phyloP scores from a whole-genome alignment of 2,113 vertebrate species.

The Gymnarchus niloticus region DNA sequence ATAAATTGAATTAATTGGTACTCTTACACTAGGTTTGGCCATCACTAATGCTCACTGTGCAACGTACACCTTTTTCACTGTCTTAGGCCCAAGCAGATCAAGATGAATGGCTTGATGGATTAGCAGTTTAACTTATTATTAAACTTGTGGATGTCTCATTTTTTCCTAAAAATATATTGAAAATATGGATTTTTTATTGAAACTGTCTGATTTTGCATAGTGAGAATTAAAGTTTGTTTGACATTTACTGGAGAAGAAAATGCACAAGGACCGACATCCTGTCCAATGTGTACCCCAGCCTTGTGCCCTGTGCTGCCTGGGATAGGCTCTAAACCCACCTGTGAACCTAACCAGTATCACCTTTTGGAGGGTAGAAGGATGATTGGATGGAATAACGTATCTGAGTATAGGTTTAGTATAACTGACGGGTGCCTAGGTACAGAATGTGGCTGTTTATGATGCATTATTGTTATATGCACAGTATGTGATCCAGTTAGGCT shows the following conservation, averaged over 20 bases:
- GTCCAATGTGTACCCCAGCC: neutral
- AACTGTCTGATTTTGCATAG: neutral
- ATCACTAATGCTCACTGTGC: neutral
- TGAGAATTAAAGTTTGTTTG: neutral
- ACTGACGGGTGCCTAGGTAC: neutral
- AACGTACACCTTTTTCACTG: neutral
- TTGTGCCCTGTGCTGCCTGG: neutral
- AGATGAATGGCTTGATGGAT: slow-evolving; percentile 19
- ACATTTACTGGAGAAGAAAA: no score
- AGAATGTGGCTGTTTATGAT: neutral
- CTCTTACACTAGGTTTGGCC: neutral
- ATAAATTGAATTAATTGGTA: neutral
- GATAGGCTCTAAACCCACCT: neutral
- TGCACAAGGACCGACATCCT: no score
- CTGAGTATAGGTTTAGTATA: neutral
- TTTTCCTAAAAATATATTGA: neutral
- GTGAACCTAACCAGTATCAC: neutral
- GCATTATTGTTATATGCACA: neutral
- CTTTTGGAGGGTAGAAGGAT: neutral
- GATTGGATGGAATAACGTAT: neutral
- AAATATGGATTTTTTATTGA: neutral
- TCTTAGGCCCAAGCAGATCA: neutral
- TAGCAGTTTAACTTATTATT: slow-evolving; percentile 17
- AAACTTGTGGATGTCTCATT: neutral
- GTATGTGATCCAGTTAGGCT: neutral